Conservation (phyloP, 2,888 invertebrate species). For the Rhagonycha lutea region DNA sequence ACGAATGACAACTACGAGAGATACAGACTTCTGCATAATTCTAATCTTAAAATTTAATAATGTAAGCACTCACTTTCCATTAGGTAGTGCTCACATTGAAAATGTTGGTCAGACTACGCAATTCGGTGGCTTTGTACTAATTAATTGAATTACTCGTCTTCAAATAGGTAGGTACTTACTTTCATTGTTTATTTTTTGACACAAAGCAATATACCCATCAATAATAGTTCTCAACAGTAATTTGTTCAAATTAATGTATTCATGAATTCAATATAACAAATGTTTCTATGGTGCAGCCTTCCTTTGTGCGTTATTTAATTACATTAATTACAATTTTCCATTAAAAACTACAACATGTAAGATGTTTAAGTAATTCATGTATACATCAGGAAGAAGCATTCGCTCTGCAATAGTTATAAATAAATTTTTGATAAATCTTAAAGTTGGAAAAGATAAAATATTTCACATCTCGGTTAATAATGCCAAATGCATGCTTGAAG, state of each 20-base stretch:
- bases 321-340: neutral
- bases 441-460: neutral
- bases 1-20: too few species aligned
- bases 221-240: neutral
- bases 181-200: neutral
- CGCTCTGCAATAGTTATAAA: neutral
- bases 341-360: neutral
- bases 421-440: neutral
- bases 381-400: neutral
- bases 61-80: neutral
- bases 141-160: neutral
- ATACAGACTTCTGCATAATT: neutral
- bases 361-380: neutral
- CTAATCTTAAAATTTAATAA: neutral
- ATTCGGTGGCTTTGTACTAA: neutral
- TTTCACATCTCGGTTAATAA: neutral
- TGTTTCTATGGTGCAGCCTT: too few species aligned
- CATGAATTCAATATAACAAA: too few species aligned
- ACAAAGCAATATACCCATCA: neutral
- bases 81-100: neutral
- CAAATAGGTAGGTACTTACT: neutral
- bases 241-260: too few species aligned
- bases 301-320: neutral
- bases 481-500: neutral
- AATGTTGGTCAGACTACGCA: neutral